phyloP scores from a whole-genome alignment of 2,113 vertebrate genomes.

The Hippocampus guttulatus region DNA sequence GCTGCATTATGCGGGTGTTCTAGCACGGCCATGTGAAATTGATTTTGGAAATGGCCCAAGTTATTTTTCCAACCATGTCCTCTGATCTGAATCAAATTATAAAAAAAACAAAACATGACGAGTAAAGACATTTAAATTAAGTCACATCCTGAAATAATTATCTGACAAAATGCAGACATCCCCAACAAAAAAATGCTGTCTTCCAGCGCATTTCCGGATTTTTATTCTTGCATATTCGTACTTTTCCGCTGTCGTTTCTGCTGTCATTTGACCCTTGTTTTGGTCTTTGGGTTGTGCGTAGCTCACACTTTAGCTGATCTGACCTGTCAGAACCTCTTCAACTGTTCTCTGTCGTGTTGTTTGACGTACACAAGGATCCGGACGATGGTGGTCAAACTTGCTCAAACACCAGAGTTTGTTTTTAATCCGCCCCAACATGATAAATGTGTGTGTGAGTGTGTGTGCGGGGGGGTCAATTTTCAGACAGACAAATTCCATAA shows the following conservation, averaged over 20 bases:
- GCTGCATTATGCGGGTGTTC: neutral
- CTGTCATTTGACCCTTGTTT: neutral
- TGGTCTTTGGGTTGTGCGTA: neutral
- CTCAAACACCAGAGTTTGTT: neutral
- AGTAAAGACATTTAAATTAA: too few species aligned
- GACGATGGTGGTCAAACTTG: neutral
- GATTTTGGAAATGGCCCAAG: neutral
- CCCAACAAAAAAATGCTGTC: neutral
- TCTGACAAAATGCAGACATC: too few species aligned
- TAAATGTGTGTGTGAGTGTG: too few species aligned
- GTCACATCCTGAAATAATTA: too few species aligned
- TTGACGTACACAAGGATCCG: neutral
- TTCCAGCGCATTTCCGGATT: neutral
- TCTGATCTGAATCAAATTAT: neutral
- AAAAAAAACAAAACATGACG: too few species aligned
- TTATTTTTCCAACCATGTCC: neutral
- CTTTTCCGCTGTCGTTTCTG: neutral
- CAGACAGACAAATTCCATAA: neutral
- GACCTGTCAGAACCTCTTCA: neutral
- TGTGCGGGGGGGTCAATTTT: neutral
- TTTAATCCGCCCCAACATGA: neutral
- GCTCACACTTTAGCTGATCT: neutral
- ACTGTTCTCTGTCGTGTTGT: neutral
- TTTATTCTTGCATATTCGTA: neutral
- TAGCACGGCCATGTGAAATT: neutral